Conservation (phyloP, 2,888 invertebrate species). For the Andrena marginata region DNA sequence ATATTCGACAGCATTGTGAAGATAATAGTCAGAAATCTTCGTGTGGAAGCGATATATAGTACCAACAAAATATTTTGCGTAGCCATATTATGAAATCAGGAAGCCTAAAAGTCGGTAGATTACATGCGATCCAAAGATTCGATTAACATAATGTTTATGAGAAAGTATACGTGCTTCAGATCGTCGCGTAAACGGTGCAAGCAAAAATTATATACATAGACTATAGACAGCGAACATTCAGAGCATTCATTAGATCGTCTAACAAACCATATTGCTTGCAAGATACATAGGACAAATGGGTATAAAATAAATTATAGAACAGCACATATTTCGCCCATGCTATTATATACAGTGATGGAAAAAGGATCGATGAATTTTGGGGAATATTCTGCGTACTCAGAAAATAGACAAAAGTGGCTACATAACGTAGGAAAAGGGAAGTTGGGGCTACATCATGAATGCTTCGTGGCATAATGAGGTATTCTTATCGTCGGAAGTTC, state of each 20-base stretch:
- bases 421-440: constrained; percentile 1
- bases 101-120: constrained; percentile 84
- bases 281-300: constrained; percentile 24
- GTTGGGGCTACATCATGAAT: not conserved
- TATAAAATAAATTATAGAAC: not conserved
- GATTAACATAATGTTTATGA: constrained; percentile 68
- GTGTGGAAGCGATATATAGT: constrained; percentile 58
- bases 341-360: constrained; percentile 14
- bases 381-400: not conserved
- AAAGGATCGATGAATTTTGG: not conserved
- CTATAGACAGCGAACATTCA: constrained; percentile 20
- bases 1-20: constrained; percentile 58
- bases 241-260: constrained; percentile 38
- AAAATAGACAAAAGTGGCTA: not conserved
- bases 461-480: constrained; percentile 1
- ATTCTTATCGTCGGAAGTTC: not conserved
- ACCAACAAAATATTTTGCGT: constrained; percentile 56
- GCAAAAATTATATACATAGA: constrained; percentile 30
- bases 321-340: constrained; percentile 41
- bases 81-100: constrained; percentile 68
- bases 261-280: constrained; percentile 42
- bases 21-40: constrained; percentile 52
- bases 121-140: constrained; percentile 82
- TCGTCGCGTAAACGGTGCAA: constrained; percentile 40
- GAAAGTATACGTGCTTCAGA: constrained; percentile 57